Evolutionary conservation across 2,113 vertebrate genomes (phyloP), one percentile per base, ranked within the genome.

Genomic region (Tylochromis polylepis): DNA sequence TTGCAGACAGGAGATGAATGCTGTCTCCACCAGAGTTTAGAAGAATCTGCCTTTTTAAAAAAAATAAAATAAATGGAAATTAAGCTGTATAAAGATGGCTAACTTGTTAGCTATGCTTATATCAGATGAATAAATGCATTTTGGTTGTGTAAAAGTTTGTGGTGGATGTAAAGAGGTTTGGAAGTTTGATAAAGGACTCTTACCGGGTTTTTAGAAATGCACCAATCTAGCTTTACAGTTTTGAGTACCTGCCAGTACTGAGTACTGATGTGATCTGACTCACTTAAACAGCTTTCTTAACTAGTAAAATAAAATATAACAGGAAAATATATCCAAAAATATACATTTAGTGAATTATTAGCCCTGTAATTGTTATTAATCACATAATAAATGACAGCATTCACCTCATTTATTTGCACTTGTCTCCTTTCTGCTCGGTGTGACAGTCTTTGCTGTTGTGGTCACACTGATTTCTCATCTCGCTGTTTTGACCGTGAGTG

Each of bases 31-130:
- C 36, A 24, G 20, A 22, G 0, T n/a, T 38, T 22, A 14, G 1
- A n/a, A 8, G 60, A 62, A 62, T 62, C 29, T 11, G 16, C 16
- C 49, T 14, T 55, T 46, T 10, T 8, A 22, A 12, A 22, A 3
- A n/a, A n/a, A n/a, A n/a, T n/a, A n/a, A n/a, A 24, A 27, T 14
- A 8, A 3, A 18, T 36, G 65, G 7, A 43, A 22, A 16, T 15
- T 10, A 4, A 29, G 41, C 41, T 49, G 41, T 18, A 12, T 72
- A 49, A 29, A 49, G 67, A 49, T 16, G 2, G 41, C 41, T 2
- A 27, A 46, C 15, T 5, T 29, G 41, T 46, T 41, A 3, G 7
- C 0, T 46, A 12, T 18, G 38, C 41, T 1, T 18, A 4, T 27
- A 72, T 29, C 67, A 7, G 67, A 18, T 72, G 41, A 75, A 29